Evolutionary conservation across 2,888 invertebrate genomes (phyloP), one percentile per base, ranked within the genome.

Genomic region (Cryptophagus acutangulus): DNA sequence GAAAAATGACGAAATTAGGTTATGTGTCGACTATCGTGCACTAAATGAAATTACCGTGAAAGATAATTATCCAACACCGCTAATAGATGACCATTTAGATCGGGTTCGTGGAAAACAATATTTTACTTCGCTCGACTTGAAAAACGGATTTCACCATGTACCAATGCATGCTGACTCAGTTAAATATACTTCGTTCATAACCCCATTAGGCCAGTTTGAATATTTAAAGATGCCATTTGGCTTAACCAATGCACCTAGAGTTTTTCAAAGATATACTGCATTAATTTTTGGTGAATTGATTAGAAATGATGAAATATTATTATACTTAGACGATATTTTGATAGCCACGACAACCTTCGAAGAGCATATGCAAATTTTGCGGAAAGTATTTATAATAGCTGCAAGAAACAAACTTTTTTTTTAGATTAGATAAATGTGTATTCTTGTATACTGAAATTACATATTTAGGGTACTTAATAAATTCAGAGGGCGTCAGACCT

Each of bases 211-310:
- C 1, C 59, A 62, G 31, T 62, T 33, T 36, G 58, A 62, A 44
- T 63, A 48, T 46, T 17, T 46, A n/a, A 47, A 46, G 38, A 59
- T 60, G 56, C 60, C 57, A 2, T 56, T 61, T 44, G 62, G 61
- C 1, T 41, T 58, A n/a, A 45, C 35, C 10, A 55, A 52, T 13
- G 17, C 4, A 12, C 26, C 26, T 20, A n/a, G 53, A 20, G 55
- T 36, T 43, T 36, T 52, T 29, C 39, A 48, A 8, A 6, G 20
- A 9, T 20, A 8, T 35, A 36, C 40, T 24, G 46, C 51, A 20
- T 9, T 20, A n/a, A 13, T 26, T 34, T 56, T 58, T 18, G 38
- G 15, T 17, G 28, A 43, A 14, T 35, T 54, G 10, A 36, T 52
- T 16, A 31, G 35, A 15, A 9, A 39, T 10, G 34, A 36, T 9